Evolutionary conservation across 2,113 vertebrate species (phyloP).

Genomic region (Nicator chloris): DNA sequence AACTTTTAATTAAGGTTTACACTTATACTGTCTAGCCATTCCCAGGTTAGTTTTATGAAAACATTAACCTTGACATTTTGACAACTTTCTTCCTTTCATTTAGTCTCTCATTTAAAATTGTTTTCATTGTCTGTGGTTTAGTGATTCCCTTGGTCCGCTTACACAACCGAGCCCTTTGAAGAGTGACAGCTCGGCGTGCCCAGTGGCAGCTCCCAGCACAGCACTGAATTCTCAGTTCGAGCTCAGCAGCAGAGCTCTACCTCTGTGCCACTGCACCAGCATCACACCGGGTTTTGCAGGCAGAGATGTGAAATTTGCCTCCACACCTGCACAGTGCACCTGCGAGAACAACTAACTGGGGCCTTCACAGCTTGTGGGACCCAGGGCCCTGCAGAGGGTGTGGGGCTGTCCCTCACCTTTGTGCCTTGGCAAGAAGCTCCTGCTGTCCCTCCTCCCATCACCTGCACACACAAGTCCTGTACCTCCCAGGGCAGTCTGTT

Average conservation of each 20-base stretch:
- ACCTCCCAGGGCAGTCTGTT: background rate
- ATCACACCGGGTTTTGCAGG: background rate
- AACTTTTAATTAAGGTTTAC: conserved; percentile 27
- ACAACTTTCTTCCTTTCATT: conserved; percentile 48
- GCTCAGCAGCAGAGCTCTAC: background rate
- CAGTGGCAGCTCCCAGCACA: background rate
- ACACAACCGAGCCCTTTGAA: conserved; percentile 36
- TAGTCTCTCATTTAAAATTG: conserved; percentile 51
- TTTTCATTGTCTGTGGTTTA: conserved; percentile 48
- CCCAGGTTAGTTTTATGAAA: conserved; percentile 57
- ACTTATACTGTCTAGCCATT: background rate
- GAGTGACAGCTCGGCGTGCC: background rate
- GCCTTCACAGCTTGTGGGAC: background rate
- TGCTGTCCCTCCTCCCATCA: background rate
- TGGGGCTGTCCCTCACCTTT: background rate
- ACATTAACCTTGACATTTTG: conserved; percentile 61
- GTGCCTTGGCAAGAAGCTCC: background rate
- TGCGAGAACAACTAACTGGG: background rate
- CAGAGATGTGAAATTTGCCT: background rate
- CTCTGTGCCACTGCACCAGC: background rate
- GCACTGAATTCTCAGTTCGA: background rate
- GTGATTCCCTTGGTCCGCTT: conserved; percentile 17
- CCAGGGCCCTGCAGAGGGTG: background rate
- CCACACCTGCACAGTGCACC: background rate
- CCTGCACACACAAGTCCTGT: too few species aligned